Conservation (phyloP, 2,113 vertebrate genomes). For the Orycteropus afer region DNA sequence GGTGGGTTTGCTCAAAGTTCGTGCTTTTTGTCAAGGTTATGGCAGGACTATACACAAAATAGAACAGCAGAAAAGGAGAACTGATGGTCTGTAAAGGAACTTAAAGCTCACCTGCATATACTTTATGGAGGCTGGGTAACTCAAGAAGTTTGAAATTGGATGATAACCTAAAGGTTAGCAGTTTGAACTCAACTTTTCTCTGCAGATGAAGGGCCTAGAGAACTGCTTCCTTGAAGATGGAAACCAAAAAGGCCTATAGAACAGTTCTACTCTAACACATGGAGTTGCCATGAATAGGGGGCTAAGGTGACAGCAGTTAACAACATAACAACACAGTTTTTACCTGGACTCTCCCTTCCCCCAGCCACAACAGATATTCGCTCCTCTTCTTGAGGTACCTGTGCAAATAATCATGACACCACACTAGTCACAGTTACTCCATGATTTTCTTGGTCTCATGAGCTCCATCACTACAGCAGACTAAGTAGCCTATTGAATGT, state of each 20-base stretch:
- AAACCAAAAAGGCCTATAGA: not conserved
- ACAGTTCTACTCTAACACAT: not conserved
- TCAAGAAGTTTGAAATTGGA: not conserved
- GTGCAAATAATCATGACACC: not conserved
- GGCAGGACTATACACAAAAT: not conserved
- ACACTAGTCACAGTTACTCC: not conserved
- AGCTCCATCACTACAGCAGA: not conserved
- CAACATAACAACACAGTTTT: not conserved
- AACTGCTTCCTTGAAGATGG: not conserved
- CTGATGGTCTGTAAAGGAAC: not conserved
- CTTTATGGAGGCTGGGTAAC: not conserved
- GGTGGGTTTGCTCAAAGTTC: not conserved
- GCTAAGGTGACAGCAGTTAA: not conserved
- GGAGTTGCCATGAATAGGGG: not conserved
- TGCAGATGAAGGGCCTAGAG: no score
- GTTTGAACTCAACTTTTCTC: not conserved
- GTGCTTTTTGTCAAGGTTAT: constrained; percentile 4
- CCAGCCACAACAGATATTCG: not conserved
- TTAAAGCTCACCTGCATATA: not conserved
- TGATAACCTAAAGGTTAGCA: not conserved
- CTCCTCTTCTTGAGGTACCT: not conserved
- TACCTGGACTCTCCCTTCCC: not conserved
- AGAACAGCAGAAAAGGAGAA: not conserved
- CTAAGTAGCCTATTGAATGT: not conserved
- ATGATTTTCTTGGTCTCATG: not conserved